Evolutionary conservation across 2,797 vertebrate species (phyloP).

Genomic region (Cynodonichthys magdalenae): DNA sequence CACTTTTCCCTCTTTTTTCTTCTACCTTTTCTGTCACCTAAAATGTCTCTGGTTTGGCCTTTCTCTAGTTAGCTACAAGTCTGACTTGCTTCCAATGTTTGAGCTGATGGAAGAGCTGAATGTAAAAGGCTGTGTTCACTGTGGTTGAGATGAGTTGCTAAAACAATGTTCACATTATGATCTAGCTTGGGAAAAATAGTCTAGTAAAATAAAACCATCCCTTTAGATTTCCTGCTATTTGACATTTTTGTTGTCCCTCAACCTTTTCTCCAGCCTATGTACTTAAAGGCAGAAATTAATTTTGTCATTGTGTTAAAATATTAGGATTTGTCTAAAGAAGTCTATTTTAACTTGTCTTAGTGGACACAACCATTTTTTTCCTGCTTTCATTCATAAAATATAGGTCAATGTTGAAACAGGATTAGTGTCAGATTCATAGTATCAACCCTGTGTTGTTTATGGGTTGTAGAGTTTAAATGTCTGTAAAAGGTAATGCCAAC

Average conservation of each 20-base stretch:
- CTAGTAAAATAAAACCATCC: constrained; percentile 63
- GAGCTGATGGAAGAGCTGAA: constrained; percentile 57
- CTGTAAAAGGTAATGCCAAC: constrained; percentile 5
- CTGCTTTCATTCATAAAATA: constrained; percentile 45
- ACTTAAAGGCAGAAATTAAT: too few relatives aligned
- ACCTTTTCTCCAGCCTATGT: constrained; percentile 16
- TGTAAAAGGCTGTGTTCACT: constrained; percentile 49
- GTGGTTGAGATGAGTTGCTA: constrained; percentile 51
- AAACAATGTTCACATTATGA: constrained; percentile 57
- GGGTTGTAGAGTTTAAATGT: constrained; percentile 63
- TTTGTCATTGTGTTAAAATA: too few relatives aligned
- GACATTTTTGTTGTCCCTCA: constrained; percentile 69
- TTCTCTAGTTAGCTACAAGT: too few relatives aligned
- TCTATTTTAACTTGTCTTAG: constrained; percentile 7
- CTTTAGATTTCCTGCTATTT: constrained; percentile 59
- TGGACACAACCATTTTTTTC: constrained; percentile 37
- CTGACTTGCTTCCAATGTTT: constrained; percentile 62
- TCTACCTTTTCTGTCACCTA: constrained; percentile 46
- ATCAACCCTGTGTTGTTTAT: constrained; percentile 62
- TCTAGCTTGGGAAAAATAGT: constrained; percentile 26
- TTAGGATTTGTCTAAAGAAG: too few relatives aligned
- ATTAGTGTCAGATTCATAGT: constrained; percentile 70
- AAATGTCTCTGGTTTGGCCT: constrained; percentile 40
- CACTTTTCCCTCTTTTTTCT: constrained; percentile 56
- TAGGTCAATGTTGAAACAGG: constrained; percentile 48